Percentiles rank a stretch among this genome's conserved stretches.
These are phyloP conservation scores for Coelopa pilipes DNA, from an alignment of 2,888 invertebrate genomes.

Conservation along the genomic window DNA sequence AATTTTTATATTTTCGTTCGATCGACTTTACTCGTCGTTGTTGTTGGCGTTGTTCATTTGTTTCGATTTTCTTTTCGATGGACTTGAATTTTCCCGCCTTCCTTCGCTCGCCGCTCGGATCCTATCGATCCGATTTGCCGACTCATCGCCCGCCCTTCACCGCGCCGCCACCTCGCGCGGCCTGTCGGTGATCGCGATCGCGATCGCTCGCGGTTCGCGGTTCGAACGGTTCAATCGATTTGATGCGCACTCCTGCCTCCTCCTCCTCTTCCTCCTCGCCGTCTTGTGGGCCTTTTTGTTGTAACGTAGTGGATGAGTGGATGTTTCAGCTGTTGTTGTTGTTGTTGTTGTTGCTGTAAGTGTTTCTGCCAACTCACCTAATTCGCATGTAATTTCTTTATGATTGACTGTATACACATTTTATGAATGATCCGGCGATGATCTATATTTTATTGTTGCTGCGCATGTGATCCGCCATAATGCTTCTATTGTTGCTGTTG, in stretches of 20 bases:
- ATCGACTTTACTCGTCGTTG: conserved; percentile 29
- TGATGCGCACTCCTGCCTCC: too few relatives aligned
- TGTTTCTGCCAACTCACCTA: conserved; percentile 58
- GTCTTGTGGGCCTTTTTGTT: conserved; percentile 23
- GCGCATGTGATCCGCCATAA: neutral
- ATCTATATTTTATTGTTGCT: conserved; percentile 19
- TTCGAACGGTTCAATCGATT: too few relatives aligned
- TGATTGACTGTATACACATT: conserved; percentile 58
- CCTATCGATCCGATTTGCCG: too few relatives aligned
- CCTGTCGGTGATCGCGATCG: too few relatives aligned
- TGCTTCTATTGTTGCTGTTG: neutral
- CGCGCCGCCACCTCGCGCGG: too few relatives aligned
- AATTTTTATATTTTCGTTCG: conserved; percentile 22
- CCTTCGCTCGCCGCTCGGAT: too few relatives aligned
- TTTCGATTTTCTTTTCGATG: too few relatives aligned
- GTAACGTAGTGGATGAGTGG: neutral
- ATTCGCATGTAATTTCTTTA: conserved; percentile 62
- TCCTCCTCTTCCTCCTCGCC: too few relatives aligned
- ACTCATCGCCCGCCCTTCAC: too few relatives aligned
- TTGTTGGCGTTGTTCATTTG: neutral
- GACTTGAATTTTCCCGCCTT: too few relatives aligned
- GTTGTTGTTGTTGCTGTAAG: neutral
- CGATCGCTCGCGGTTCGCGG: too few relatives aligned
- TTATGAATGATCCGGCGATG: conserved; percentile 18
- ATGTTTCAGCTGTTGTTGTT: too few relatives aligned